These are phyloP conservation scores for Phalloptychus januarius DNA, from an alignment of 2,797 vertebrate species.

Conservation along the genomic window DNA sequence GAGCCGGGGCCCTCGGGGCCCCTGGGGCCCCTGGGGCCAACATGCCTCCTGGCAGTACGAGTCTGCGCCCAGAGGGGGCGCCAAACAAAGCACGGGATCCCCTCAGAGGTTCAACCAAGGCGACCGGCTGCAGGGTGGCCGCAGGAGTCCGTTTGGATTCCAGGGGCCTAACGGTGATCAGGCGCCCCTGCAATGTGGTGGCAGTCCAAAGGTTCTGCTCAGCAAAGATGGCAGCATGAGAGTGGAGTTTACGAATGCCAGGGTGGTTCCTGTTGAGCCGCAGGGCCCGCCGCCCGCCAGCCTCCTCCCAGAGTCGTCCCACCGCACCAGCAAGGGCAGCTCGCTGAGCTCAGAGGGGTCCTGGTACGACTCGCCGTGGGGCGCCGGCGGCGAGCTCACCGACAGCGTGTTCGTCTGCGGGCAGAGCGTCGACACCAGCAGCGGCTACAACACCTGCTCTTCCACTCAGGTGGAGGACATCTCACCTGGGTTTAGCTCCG, in stretches of 20 bases:
- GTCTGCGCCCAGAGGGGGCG: constrained; percentile 59
- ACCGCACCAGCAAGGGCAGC: constrained; percentile 90
- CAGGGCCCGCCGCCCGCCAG: constrained; percentile 40
- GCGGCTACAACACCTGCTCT: constrained; percentile 51
- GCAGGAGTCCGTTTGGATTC: constrained; percentile 69
- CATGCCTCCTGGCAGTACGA: constrained; percentile 82
- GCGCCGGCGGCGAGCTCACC: constrained; percentile 76
- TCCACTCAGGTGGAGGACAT: constrained; percentile 45
- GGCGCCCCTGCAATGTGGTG: constrained; percentile 68
- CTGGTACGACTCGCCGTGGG: constrained; percentile 95
- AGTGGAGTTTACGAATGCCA: constrained; percentile 87
- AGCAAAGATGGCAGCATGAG: constrained; percentile 87
- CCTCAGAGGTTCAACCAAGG: constrained; percentile 60
- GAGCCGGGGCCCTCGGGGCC: constrained; percentile 80
- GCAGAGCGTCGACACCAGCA: constrained; percentile 72
- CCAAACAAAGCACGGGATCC: constrained; percentile 24
- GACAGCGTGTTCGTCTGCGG: constrained; percentile 80
- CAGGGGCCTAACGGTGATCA: constrained; percentile 71
- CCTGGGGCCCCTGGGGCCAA: constrained; percentile 82
- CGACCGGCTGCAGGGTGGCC: constrained; percentile 41
- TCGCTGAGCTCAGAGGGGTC: constrained; percentile 92
- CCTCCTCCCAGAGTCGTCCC: constrained; percentile 64
- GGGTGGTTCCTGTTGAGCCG: constrained; percentile 61
- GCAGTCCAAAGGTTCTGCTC: constrained; percentile 90
- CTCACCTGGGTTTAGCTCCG: constrained; percentile 39